Evolutionary conservation across 2,113 vertebrate genomes (phyloP).

Genomic region (Microcebus lehilahytsara): DNA sequence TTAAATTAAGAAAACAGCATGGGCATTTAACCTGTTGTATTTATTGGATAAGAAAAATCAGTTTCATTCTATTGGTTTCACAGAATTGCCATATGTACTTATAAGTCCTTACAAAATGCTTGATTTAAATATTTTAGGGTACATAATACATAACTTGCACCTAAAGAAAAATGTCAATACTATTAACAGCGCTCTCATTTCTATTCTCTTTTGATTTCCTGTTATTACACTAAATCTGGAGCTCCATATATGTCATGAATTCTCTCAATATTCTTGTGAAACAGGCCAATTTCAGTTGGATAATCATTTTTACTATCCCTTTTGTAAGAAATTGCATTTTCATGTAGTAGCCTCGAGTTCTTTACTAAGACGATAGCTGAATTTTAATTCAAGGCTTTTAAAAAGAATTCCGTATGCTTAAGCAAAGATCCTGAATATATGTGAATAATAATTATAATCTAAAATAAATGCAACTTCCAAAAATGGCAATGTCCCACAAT

Average conservation of each 20-base stretch:
- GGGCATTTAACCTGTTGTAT: not conserved
- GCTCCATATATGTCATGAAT: not conserved
- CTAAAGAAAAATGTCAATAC: not conserved
- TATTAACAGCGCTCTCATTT: not conserved
- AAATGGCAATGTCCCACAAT: not conserved
- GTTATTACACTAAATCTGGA: not conserved
- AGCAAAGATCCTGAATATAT: not conserved
- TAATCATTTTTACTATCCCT: not conserved
- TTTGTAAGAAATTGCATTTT: not conserved
- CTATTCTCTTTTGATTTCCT: not conserved
- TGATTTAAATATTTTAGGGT: not conserved
- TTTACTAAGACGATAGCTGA: not conserved
- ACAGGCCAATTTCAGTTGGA: not conserved
- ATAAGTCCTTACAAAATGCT: not conserved
- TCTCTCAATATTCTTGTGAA: not conserved
- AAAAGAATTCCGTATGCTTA: not conserved
- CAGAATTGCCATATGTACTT: not conserved
- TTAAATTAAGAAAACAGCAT: not conserved
- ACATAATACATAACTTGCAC: not conserved
- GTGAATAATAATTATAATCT: not conserved
- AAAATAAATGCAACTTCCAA: not conserved
- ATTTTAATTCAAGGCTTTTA: not conserved
- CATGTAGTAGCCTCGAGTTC: not conserved
- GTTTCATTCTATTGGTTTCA: not conserved
- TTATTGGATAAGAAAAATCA: not conserved